phyloP scores from a whole-genome alignment of 2,113 vertebrate species.

The Orcinus orca region DNA sequence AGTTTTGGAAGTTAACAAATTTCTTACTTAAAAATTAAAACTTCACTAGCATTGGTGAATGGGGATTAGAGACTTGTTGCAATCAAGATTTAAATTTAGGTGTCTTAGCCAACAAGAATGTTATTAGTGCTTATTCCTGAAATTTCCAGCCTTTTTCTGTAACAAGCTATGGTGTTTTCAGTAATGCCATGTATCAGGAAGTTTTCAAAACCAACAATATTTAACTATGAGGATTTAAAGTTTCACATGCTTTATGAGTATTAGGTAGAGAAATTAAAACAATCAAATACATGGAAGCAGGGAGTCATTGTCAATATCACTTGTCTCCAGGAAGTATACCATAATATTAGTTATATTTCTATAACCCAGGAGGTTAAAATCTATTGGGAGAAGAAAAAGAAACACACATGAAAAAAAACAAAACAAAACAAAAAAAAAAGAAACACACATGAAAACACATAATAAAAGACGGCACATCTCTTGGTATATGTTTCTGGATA shows the following conservation, averaged over 20 bases:
- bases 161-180: neutral
- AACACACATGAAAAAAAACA: neutral
- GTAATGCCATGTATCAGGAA: neutral
- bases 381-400: neutral
- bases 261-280: neutral
- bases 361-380: neutral
- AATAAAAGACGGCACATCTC: neutral
- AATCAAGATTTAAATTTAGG: neutral
- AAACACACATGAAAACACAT: neutral
- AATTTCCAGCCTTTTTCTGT: neutral
- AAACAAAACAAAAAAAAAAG: neutral
- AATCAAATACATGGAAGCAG: neutral
- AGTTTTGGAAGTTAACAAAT: neutral
- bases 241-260: neutral
- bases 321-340: neutral
- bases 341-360: neutral
- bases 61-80: neutral
- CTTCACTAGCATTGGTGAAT: neutral
- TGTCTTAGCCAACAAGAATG: neutral
- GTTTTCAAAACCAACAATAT: neutral
- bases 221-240: neutral
- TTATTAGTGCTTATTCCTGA: neutral
- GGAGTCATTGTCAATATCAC: neutral
- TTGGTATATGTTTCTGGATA: neutral
- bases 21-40: slow-evolving; percentile 17